These are phyloP conservation scores for Myiothlypis chrysogaster DNA, from an alignment of 2,797 vertebrate genomes.

Conservation along the genomic window DNA sequence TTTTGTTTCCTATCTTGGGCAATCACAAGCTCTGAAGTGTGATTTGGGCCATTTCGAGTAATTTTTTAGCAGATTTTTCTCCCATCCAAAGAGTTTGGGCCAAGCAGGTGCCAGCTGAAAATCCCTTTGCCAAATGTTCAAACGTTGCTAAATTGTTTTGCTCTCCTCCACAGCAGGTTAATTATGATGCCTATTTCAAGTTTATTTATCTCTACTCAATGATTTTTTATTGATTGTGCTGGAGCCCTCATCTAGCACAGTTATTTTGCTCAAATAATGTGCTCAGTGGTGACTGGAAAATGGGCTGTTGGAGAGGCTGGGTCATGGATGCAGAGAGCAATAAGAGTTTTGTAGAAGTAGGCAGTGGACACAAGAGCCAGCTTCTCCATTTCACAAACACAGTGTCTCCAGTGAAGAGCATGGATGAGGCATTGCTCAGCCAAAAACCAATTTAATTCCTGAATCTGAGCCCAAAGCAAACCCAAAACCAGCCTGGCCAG, in stretches of 20 bases:
- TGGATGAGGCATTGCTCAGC: neutral
- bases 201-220: constrained; percentile 69
- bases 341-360: constrained; percentile 13
- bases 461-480: neutral
- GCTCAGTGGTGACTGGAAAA: constrained; percentile 44
- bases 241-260: constrained; percentile 68
- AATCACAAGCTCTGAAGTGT: neutral
- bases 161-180: constrained; percentile 54
- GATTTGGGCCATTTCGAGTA: neutral
- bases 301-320: constrained; percentile 5
- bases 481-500: neutral
- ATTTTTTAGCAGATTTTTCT: constrained; percentile 54
- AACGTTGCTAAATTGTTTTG: constrained; percentile 66
- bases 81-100: constrained; percentile 47
- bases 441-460: neutral
- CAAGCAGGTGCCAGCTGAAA: constrained; percentile 43
- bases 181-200: constrained; percentile 63
- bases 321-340: constrained; percentile 15
- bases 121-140: constrained; percentile 66
- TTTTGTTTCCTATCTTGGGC: constrained; percentile 62
- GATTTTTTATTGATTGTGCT: constrained; percentile 77
- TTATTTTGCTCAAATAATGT: constrained; percentile 78
- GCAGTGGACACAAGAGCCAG: neutral
- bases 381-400: neutral
- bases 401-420: neutral